Evolutionary conservation across 2,888 invertebrate species (phyloP), one percentile per base, ranked within the genome.

Genomic region (Phortica magna): DNA sequence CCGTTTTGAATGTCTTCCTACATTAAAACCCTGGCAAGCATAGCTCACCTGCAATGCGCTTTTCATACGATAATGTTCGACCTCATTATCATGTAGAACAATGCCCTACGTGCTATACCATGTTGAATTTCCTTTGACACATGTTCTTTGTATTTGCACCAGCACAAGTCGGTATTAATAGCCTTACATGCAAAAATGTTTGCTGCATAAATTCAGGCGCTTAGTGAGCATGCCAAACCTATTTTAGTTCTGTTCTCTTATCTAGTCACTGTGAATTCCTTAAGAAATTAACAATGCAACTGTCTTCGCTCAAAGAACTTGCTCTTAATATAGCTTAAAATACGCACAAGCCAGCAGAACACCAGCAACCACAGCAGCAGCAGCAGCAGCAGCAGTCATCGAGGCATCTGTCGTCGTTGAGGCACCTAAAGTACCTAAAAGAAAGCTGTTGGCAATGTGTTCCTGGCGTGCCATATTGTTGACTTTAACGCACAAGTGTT

Each of bases 171-270:
- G 19, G 61, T 22, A 61, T 22, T 61, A 22, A 61, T 61, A 61
- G 61, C 61, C 7, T 17, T n/a, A 42, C 42, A 43, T 12, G 42
- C 61, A 22, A 17, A 76, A 80, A 76, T 78, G 78, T 76, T 78
- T 80, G 80, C 74, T 77, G 78, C 77, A 75, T 80, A 81, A 79
- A 81, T 76, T 77, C 76, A 78, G 81, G 82, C 85, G 88, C 80
- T 80, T 87, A 86, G 85, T 84, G 85, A 86, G 85, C 85, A 83
- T 86, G 87, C 86, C 85, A 88, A 88, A 83, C 83, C 82, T 82
- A 85, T 86, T 84, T 80, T 80, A 78, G 80, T 78, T 42, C 19
- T 9, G 9, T 17, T 42, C 17, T 67, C n/a, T 10, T 67, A 6
- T 19, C n/a, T 17, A 42, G 42, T 67, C 43, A 57, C 71, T 76